Conservation (phyloP, 2,888 invertebrate genomes). For the Aporophyla nigra region DNA sequence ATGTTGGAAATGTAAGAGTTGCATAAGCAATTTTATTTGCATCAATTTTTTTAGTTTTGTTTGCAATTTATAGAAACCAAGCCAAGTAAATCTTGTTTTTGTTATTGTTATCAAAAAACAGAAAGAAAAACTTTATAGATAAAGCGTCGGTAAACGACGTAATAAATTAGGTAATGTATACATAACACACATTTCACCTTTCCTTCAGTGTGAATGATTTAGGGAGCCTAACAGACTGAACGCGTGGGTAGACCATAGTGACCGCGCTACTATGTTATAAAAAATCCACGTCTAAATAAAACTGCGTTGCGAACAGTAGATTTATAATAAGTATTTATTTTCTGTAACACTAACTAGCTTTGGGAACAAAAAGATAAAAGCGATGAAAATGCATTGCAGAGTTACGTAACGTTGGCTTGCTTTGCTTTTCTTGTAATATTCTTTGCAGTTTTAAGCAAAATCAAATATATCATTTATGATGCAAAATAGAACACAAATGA, state of each 20-base stretch:
- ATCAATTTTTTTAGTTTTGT: too few species aligned
- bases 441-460: constrained; percentile 2
- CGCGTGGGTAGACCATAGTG: constrained; percentile 44
- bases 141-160: background rate
- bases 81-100: background rate
- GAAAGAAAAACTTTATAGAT: background rate
- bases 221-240: constrained; percentile 9
- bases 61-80: too few species aligned
- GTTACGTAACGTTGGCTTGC: background rate
- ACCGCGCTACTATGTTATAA: constrained; percentile 28
- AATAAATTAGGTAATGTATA: constrained; percentile 33
- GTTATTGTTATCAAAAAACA: background rate
- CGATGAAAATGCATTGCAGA: constrained; percentile 21
- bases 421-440: background rate
- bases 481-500: too few species aligned
- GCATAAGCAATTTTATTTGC: background rate
- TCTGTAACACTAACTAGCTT: constrained; percentile 28
- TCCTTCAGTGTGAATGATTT: constrained; percentile 39
- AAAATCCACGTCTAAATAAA: constrained; percentile 59
- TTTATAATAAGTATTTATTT: constrained; percentile 43
- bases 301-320: constrained; percentile 30
- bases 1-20: background rate
- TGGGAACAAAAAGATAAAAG: constrained; percentile 20
- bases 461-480: background rate
- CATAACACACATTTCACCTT: constrained; percentile 35